These are phyloP conservation scores for Sturnus vulgaris DNA, from an alignment of 2,113 vertebrate genomes.

Conservation along the genomic window DNA sequence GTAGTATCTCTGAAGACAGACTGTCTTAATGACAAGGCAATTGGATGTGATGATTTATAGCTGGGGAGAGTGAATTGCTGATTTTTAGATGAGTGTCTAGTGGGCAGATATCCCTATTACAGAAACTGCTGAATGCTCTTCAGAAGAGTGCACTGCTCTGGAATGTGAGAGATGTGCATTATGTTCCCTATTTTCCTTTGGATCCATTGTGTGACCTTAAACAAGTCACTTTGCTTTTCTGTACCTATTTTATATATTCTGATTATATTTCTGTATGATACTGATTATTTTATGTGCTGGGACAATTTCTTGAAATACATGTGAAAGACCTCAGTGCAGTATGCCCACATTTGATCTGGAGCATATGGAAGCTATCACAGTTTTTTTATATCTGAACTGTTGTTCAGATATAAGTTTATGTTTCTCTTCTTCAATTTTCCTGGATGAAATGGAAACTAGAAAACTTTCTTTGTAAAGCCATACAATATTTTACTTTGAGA, in stretches of 20 bases:
- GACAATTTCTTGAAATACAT: neutral
- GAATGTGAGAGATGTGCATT: neutral
- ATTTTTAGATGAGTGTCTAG: neutral
- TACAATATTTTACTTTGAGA: neutral
- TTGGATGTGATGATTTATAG: slow-evolving; percentile 2
- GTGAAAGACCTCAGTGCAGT: neutral
- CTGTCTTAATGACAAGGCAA: neutral
- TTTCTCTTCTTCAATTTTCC: neutral
- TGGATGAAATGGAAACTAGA: neutral
- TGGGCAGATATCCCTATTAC: neutral
- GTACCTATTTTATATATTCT: neutral
- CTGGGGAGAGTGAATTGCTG: neutral
- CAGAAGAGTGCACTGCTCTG: neutral
- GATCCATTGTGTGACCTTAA: neutral
- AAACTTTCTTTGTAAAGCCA: neutral
- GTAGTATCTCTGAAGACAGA: neutral
- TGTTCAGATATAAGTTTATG: neutral
- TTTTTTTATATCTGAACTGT: neutral
- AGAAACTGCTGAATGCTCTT: neutral
- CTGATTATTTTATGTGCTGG: neutral
- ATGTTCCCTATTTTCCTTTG: neutral
- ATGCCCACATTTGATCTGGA: neutral
- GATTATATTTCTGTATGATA: neutral
- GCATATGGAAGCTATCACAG: neutral
- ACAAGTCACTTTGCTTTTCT: neutral